Evolutionary conservation across 2,113 vertebrate species (phyloP).

Genomic region (Pangasianodon hypophthalmus): DNA sequence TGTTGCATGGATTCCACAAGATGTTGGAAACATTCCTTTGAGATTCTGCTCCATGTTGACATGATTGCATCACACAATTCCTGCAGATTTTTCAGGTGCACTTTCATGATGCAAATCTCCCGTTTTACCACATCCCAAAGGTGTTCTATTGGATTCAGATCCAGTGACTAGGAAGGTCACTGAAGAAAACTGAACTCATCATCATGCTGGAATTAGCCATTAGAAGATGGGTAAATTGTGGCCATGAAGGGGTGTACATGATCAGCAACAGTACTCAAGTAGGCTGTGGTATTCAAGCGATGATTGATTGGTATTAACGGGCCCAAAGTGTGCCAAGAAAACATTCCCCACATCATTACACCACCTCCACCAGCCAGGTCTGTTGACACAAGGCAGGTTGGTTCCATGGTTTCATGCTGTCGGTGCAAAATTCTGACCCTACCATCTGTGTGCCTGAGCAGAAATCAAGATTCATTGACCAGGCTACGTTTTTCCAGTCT

Average conservation of each 20-base stretch:
- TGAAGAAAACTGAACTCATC: not conserved
- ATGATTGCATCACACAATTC: not conserved
- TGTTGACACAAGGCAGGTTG: not conserved
- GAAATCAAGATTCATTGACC: not conserved
- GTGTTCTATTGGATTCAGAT: not conserved
- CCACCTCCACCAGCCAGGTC: not conserved
- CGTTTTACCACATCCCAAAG: not conserved
- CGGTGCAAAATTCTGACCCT: not conserved
- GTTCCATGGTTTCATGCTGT: not conserved
- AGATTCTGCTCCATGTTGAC: not conserved
- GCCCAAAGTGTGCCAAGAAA: not conserved
- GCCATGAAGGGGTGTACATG: too few relatives aligned
- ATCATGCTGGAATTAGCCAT: not conserved
- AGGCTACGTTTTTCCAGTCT: not conserved
- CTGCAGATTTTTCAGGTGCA: not conserved
- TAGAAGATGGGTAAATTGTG: not conserved
- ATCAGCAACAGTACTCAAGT: too few relatives aligned
- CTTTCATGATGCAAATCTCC: not conserved
- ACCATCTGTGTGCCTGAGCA: not conserved
- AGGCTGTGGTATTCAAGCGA: too few relatives aligned
- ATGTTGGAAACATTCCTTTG: not conserved
- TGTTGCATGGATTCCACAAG: not conserved
- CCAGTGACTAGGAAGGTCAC: not conserved
- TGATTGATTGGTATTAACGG: too few relatives aligned
- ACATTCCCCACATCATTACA: not conserved